phyloP scores from a whole-genome alignment of 1,140 invertebrate genomes.

The Ericerus pela region DNA sequence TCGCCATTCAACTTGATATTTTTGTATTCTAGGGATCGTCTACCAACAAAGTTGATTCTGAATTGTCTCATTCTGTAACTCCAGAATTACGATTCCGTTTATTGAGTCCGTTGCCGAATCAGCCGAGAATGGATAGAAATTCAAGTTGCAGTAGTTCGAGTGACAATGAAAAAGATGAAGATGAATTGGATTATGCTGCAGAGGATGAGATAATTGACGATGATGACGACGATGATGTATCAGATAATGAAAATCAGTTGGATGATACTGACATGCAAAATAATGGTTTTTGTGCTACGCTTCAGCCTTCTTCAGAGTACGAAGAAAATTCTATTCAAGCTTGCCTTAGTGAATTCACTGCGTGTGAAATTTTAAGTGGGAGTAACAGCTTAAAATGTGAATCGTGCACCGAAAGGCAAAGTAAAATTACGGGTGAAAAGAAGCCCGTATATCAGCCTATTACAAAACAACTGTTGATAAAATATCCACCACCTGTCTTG shows the following conservation, averaged over 20 bases:
- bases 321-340: constrained; percentile 64
- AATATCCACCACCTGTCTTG: constrained; percentile 75
- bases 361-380: constrained; percentile 70
- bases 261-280: constrained; percentile 15
- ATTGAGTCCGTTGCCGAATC: too few species aligned
- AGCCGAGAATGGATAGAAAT: too few species aligned
- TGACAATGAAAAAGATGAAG: constrained; percentile 14
- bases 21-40: too few species aligned
- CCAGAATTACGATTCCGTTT: too few species aligned
- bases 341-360: constrained; percentile 82
- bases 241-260: constrained; percentile 13
- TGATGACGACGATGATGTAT: constrained; percentile 15
- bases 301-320: constrained; percentile 26
- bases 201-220: constrained; percentile 13
- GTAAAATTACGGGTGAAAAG: constrained; percentile 37
- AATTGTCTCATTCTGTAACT: too few species aligned
- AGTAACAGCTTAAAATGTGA: constrained; percentile 87
- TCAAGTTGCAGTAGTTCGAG: constrained; percentile 1
- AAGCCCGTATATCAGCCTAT: constrained; percentile 74
- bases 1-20: too few species aligned
- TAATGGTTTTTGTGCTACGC: constrained; percentile 13
- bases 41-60: too few species aligned
- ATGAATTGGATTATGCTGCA: constrained; percentile 13
- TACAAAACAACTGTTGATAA: constrained; percentile 81
- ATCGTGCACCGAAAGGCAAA: constrained; percentile 60